Base-by-base conservation (phyloP, 2,113 vertebrate genomes). In the Poicephalus gulielmi region DNA sequence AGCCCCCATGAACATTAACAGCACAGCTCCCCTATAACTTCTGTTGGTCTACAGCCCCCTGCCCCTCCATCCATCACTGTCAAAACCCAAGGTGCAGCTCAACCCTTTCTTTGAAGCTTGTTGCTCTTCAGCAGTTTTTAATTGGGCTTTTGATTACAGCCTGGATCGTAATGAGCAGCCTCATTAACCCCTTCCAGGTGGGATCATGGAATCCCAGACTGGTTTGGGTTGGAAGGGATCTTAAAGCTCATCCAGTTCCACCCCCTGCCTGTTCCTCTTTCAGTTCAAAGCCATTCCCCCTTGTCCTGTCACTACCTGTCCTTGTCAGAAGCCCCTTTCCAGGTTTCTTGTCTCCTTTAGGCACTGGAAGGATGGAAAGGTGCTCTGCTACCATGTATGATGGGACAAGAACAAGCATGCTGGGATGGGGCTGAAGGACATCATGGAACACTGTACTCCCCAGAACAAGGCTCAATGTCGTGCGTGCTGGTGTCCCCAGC, bases 51-150 rank as follows among this genome's bases (percentile, higher is more conserved):
- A 9, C 13, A 73, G 22, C 25, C 15, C 13, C 9, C 28, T 62
- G 9, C 31, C 43, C 18, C 12, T 19, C 7, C 6, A 79, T 13
- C 62, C 23, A 22, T 5, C 3, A 0, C 70, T 10, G 1, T 2
- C 8, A 13, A 67, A 47, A 31, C 4, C 23, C 27, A 8, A 10
- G 0, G 44, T 35, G 0, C 1, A 2, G 3, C 13, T 46, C 35
- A 35, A 19, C 46, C 33, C 37, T 63, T 39, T 75, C 44, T 24
- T 88, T 75, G 27, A 47, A 90, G 6, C 9, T 67, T 71, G 19
- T 15, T 53, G 5, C 33, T 25, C 7, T 24, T n/a, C 39, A 55
- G 11, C 53, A 81, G 33, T 2, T 68, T 66, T 27, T 53, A 55
- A 49, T 14, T 31, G 23, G 33, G 6, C 30, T 13, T 27, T 59